A percentile compares a stretch with the other conserved stretches of the same genome.
Conservation (phyloP, 2,888 invertebrate genomes). For the Oscheius sp. region DNA sequence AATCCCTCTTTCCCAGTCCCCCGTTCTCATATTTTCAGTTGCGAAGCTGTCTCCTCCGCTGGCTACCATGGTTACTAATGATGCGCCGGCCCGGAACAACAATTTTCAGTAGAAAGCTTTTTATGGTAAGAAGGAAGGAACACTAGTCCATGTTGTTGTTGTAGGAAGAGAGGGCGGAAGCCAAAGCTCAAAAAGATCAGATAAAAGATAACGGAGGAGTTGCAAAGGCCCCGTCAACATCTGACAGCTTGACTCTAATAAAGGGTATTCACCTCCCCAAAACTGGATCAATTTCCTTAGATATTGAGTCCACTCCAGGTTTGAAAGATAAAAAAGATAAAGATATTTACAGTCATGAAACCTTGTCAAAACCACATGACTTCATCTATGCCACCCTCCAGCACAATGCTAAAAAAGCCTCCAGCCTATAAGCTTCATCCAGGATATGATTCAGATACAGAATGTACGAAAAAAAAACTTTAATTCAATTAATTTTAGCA, state of each 20-base stretch:
- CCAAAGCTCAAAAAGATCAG: slow-evolving; percentile 38
- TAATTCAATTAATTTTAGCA: slow-evolving; percentile 1
- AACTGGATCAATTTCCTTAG: slow-evolving; percentile 1
- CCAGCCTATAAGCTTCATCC: slow-evolving; percentile 23
- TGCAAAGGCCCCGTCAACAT: slow-evolving; percentile 21
- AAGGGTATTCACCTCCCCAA: slow-evolving; percentile 33
- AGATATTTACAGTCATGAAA: not conserved
- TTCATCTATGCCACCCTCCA: slow-evolving; percentile 7
- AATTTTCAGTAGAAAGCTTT: slow-evolving; percentile 40
- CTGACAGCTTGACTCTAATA: slow-evolving; percentile 39
- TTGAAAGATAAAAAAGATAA: not conserved
- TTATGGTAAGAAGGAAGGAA: slow-evolving; percentile 34
- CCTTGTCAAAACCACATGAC: slow-evolving; percentile 21
- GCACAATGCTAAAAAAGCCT: slow-evolving; percentile 13
- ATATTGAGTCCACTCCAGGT: slow-evolving; percentile 16
- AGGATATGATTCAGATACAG: slow-evolving; percentile 5
- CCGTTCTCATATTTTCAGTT: too few relatives aligned
- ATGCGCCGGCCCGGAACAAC: slow-evolving; percentile 87
- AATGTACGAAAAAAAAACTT: too few relatives aligned
- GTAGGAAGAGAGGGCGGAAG: slow-evolving; percentile 46
- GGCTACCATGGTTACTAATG: slow-evolving; percentile 93
- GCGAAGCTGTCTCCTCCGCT: slow-evolving; percentile 90
- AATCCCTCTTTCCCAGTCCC: too few relatives aligned
- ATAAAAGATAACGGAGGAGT: slow-evolving; percentile 25
- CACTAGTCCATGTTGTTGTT: too few relatives aligned